These are phyloP conservation scores for Barbus barbus DNA, from an alignment of 2,113 vertebrate species.

Conservation along the genomic window DNA sequence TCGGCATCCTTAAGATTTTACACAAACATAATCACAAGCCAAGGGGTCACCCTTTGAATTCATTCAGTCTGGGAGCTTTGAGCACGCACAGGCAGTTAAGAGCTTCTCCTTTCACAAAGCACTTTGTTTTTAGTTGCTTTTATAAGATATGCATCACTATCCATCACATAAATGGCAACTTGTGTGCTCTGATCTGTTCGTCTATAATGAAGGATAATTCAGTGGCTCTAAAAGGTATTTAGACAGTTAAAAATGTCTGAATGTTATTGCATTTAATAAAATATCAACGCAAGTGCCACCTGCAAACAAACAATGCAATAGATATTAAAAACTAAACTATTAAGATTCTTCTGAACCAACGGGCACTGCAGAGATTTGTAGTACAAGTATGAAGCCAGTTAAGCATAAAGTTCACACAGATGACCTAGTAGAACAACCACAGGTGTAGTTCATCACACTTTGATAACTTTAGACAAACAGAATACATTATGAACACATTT, in stretches of 20 bases:
- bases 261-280: neutral
- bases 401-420: neutral
- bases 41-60: constrained; percentile 75
- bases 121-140: constrained; percentile 56
- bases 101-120: constrained; percentile 39
- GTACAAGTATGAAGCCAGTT: neutral
- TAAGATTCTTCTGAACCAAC: neutral
- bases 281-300: neutral
- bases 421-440: neutral
- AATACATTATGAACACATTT: neutral
- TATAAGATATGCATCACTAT: constrained; percentile 47
- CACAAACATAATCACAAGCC: constrained; percentile 84
- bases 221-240: neutral
- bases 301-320: neutral
- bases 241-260: neutral
- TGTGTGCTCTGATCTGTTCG: constrained; percentile 35
- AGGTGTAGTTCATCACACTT: neutral
- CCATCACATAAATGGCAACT: constrained; percentile 38
- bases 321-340: neutral
- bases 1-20: constrained; percentile 84
- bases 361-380: neutral
- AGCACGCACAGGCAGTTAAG: constrained; percentile 56
- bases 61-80: constrained; percentile 75
- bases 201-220: constrained; percentile 35
- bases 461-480: neutral